phyloP scores from a whole-genome alignment of 2,888 invertebrate genomes.

The Meandrusa payeni region DNA sequence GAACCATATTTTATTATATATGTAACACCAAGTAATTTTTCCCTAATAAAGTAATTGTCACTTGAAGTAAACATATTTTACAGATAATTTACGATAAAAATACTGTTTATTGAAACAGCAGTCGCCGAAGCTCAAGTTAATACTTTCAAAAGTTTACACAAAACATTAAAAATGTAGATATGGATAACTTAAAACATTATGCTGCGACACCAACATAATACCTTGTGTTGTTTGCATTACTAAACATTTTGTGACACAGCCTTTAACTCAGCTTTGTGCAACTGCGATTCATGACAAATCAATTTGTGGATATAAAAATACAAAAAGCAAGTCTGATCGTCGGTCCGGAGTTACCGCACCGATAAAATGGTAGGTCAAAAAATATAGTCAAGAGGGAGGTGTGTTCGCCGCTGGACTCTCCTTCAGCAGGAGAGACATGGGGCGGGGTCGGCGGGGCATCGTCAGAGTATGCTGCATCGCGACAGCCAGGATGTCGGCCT shows the following conservation, averaged over 20 bases:
- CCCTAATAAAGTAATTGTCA: slow-evolving; percentile 58
- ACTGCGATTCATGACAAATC: slow-evolving; percentile 30
- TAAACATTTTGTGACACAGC: slow-evolving; percentile 17
- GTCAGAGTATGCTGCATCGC: slow-evolving; percentile 94
- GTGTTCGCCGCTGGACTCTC: slow-evolving; percentile 34
- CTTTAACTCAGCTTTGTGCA: slow-evolving; percentile 24
- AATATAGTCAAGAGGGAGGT: slow-evolving; percentile 67
- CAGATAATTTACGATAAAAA: slow-evolving; percentile 60
- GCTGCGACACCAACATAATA: slow-evolving; percentile 15
- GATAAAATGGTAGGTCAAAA: slow-evolving; percentile 65
- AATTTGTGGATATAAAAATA: slow-evolving; percentile 73
- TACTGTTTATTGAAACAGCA: slow-evolving; percentile 51
- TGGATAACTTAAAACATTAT: slow-evolving; percentile 16
- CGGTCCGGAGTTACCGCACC: slow-evolving; percentile 54
- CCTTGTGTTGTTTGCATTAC: slow-evolving; percentile 5
- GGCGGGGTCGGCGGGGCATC: slow-evolving; percentile 48
- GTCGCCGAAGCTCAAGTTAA: slow-evolving; percentile 28
- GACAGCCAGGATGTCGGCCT: slow-evolving; percentile 93
- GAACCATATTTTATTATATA: slow-evolving; percentile 59
- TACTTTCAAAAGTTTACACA: slow-evolving; percentile 7
- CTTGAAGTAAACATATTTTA: slow-evolving; percentile 58
- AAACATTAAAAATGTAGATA: slow-evolving; percentile 16
- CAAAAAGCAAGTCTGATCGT: slow-evolving; percentile 74
- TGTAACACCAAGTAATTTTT: slow-evolving; percentile 60
- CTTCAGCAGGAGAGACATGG: slow-evolving; percentile 32